phyloP scores from a whole-genome alignment of 1,140 invertebrate genomes.

The Leptestheria dahalacensis region DNA sequence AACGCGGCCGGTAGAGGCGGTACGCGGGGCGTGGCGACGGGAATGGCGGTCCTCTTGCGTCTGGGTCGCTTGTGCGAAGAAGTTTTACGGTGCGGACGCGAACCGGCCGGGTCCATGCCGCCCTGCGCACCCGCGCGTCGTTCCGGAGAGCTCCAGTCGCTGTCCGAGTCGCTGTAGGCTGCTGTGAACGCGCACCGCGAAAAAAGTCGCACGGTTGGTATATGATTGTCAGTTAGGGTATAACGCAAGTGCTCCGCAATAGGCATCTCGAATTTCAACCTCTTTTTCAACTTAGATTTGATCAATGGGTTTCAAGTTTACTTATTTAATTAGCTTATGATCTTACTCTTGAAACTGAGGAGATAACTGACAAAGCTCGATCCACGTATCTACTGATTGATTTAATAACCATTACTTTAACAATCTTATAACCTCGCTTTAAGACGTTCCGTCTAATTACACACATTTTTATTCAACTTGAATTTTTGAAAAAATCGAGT shows the following conservation, averaged over 20 bases:
- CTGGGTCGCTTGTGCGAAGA: slow-evolving; percentile 60
- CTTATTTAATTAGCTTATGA: too few species aligned
- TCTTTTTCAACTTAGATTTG: too few species aligned
- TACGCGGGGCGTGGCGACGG: slow-evolving; percentile 69
- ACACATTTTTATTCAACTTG: too few species aligned
- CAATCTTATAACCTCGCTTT: too few species aligned
- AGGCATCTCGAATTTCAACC: too few species aligned
- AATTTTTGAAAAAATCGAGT: too few species aligned
- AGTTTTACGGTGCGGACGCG: slow-evolving; percentile 49
- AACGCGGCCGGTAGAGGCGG: slow-evolving; percentile 34
- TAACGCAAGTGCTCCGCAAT: not conserved
- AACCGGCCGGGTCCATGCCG: slow-evolving; percentile 36
- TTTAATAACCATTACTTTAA: too few species aligned
- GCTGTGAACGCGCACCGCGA: slow-evolving; percentile 21
- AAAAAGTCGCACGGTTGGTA: not conserved
- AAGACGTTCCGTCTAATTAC: too few species aligned
- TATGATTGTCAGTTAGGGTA: not conserved
- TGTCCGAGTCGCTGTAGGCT: slow-evolving; percentile 73
- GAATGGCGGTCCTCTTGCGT: slow-evolving; percentile 57
- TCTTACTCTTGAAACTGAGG: too few species aligned
- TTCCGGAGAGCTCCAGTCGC: slow-evolving; percentile 66
- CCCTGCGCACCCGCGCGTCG: slow-evolving; percentile 35
- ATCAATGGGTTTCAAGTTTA: too few species aligned
- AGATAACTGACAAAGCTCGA: too few species aligned
- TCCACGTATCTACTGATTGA: too few species aligned